Evolutionary conservation across 2,113 vertebrate genomes (phyloP).

Genomic region (Euleptes europaea): DNA sequence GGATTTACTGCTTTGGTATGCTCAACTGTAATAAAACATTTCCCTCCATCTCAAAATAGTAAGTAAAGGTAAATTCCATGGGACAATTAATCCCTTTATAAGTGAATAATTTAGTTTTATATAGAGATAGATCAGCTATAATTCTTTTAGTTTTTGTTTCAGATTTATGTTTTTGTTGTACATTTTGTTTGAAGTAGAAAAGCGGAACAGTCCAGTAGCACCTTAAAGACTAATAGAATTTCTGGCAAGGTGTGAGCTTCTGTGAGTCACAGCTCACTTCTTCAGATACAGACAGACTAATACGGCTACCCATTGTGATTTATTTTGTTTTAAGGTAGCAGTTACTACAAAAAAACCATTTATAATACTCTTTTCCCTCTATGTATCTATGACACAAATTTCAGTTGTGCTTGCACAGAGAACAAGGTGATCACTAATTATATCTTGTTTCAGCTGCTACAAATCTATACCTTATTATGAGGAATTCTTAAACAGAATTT

Average conservation of each 20-base stretch:
- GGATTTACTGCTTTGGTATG: background rate
- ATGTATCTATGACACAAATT: slow-evolving; percentile 15
- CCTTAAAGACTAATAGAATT: no score
- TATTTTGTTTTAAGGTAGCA: no score
- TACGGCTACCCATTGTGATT: no score
- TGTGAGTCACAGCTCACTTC: no score
- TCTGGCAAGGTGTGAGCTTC: no score
- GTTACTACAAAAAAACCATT: slow-evolving; percentile 16
- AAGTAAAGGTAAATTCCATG: slow-evolving; percentile 30
- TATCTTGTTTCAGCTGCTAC: slow-evolving; percentile 22
- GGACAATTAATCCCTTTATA: slow-evolving; percentile 40
- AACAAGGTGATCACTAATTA: slow-evolving; percentile 30
- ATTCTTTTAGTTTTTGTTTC: slow-evolving; percentile 7
- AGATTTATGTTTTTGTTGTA: slow-evolving; percentile 28
- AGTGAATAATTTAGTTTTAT: slow-evolving; percentile 33
- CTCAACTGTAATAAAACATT: background rate
- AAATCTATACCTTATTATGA: slow-evolving; percentile 21
- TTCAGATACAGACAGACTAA: no score
- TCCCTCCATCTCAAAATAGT: slow-evolving; percentile 3
- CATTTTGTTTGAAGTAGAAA: slow-evolving; percentile 10
- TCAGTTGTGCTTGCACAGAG: slow-evolving; percentile 36
- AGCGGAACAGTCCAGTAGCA: no score
- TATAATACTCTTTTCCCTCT: background rate
- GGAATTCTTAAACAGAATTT: slow-evolving; percentile 24
- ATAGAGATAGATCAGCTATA: slow-evolving; percentile 9